Conservation (phyloP, 2,888 invertebrate genomes). For the Pammene aurita region DNA sequence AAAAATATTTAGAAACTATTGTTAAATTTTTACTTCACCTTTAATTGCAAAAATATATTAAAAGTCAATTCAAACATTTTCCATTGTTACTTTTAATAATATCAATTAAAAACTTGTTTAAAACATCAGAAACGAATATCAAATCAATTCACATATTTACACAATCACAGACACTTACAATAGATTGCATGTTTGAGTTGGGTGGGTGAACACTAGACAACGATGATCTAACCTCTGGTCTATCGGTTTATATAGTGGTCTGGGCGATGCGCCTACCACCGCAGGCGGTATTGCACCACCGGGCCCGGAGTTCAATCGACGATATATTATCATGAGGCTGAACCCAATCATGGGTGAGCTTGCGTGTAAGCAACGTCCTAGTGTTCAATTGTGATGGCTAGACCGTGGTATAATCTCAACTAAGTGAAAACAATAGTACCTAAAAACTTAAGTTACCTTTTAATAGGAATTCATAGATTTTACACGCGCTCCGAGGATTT, state of each 20-base stretch:
- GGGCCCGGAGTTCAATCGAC: conserved; percentile 69
- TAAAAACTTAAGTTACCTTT: no score
- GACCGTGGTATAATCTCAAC: neutral
- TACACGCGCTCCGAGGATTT: no score
- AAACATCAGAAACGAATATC: neutral
- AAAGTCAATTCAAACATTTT: no score
- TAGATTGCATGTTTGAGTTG: conserved; percentile 76
- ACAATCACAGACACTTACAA: conserved; percentile 77
- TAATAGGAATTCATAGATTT: no score
- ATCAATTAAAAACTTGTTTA: neutral
- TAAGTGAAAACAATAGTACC: neutral
- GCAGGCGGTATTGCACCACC: conserved; percentile 74
- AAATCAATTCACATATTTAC: conserved; percentile 47
- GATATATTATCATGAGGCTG: conserved; percentile 65
- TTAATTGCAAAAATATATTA: no score
- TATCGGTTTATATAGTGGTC: conserved; percentile 77
- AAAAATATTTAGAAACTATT: neutral
- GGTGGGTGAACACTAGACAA: conserved; percentile 76
- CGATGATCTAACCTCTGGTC: conserved; percentile 72
- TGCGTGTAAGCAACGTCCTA: conserved; percentile 52
- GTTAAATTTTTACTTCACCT: neutral
- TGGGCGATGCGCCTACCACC: conserved; percentile 73
- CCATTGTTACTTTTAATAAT: no score
- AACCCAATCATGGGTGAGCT: conserved; percentile 59
- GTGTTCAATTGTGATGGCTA: conserved; percentile 11